These are phyloP conservation scores for Chrysocyon brachyurus DNA, from an alignment of 2,797 vertebrate species.

Conservation along the genomic window DNA sequence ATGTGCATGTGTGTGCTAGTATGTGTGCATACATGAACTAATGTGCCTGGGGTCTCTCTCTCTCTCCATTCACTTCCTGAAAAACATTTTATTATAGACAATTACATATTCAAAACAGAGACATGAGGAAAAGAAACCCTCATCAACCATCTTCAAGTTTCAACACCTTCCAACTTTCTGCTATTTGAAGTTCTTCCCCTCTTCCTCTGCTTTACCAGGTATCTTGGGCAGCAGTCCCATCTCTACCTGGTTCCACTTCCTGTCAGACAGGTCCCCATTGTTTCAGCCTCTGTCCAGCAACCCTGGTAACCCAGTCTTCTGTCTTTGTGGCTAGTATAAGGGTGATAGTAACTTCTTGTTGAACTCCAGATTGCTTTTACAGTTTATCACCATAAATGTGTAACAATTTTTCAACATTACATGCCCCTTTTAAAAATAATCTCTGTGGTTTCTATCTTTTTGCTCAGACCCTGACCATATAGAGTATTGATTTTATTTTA, in stretches of 20 bases:
- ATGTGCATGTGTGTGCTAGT: fast-evolving
- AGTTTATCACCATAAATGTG: not conserved
- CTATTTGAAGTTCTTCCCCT: not conserved
- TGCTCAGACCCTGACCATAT: not conserved
- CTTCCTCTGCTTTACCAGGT: not conserved
- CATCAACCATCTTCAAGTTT: not conserved
- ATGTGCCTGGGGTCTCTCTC: not conserved
- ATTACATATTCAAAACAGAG: not conserved
- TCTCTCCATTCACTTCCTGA: not conserved
- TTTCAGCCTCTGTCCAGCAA: not conserved
- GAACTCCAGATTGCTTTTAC: not conserved
- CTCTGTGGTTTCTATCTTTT: not conserved
- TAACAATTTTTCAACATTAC: not conserved
- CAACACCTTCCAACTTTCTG: not conserved
- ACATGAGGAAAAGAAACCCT: not conserved
- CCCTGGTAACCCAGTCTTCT: not conserved
- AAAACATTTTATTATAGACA: not conserved
- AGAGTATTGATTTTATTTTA: not conserved
- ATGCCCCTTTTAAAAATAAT: not conserved
- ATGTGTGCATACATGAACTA: too few relatives aligned
- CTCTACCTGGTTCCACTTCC: not conserved
- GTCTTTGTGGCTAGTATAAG: not conserved
- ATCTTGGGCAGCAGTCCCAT: not conserved
- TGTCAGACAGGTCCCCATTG: not conserved
- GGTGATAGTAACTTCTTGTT: not conserved